These are phyloP conservation scores for Drosophila murphyi DNA, from an alignment of 1,140 invertebrate genomes.

Conservation along the genomic window DNA sequence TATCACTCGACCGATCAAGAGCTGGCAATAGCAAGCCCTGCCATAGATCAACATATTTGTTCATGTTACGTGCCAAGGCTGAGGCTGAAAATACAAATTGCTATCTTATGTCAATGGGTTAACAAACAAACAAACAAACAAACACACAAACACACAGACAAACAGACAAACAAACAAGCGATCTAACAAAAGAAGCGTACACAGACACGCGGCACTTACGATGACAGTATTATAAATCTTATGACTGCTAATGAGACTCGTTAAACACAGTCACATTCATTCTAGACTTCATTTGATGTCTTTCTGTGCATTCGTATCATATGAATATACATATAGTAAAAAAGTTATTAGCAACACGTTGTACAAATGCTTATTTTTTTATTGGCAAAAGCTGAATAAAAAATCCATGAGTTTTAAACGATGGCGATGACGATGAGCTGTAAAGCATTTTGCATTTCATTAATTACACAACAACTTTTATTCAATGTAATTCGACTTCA, in stretches of 20 bases:
- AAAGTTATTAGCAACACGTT: conserved; percentile 61
- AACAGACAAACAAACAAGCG: conserved; percentile 38
- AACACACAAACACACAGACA: conserved; percentile 18
- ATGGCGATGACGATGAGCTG: conserved; percentile 35
- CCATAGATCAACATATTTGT: conserved; percentile 25
- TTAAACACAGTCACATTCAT: conserved; percentile 53
- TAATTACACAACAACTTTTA: conserved; percentile 18
- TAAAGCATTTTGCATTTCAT: conserved; percentile 49
- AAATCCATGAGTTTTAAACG: conserved; percentile 13
- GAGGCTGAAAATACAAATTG: conserved; percentile 35
- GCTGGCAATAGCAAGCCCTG: neutral
- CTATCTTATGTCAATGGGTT: conserved; percentile 54
- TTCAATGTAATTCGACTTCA: conserved; percentile 8
- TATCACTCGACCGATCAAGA: neutral
- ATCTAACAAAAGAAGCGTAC: conserved; percentile 36
- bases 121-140: conserved; percentile 49
- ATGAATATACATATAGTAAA: neutral
- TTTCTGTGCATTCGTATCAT: conserved; percentile 6
- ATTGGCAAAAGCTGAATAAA: conserved; percentile 28
- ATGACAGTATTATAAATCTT: conserved; percentile 57
- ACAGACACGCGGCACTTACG: conserved; percentile 15
- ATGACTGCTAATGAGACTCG: conserved; percentile 62
- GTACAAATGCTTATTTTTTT: conserved; percentile 24
- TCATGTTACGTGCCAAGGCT: conserved; percentile 37
- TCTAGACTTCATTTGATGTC: conserved; percentile 24